A percentile compares a stretch with the other conserved stretches of the same genome.
phyloP scores from a whole-genome alignment of 2,888 invertebrate genomes.

The Smittia sp. region DNA sequence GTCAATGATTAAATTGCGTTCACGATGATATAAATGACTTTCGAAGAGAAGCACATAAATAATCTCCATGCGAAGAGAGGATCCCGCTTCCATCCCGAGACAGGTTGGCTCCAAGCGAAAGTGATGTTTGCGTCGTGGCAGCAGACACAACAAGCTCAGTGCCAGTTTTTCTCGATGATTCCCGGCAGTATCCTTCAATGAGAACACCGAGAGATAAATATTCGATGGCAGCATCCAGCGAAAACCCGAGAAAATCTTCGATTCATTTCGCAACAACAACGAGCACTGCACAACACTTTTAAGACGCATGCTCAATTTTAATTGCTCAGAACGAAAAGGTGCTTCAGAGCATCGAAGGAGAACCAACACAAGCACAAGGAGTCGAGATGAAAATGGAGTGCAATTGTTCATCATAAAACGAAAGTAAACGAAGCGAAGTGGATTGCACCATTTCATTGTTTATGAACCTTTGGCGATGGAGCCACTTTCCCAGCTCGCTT shows the following conservation, averaged over 20 bases:
- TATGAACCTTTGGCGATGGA: slow-evolving; percentile 14
- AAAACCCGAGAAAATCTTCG: not conserved
- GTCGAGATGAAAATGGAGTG: slow-evolving; percentile 21
- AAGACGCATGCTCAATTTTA: slow-evolving; percentile 33
- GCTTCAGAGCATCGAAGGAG: not conserved
- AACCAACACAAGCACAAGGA: not conserved
- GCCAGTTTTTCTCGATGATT: no score
- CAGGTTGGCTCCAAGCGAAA: no score
- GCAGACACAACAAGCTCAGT: no score
- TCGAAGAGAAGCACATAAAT: slow-evolving; percentile 5
- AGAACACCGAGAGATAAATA: not conserved
- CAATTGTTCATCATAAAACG: slow-evolving; percentile 26
- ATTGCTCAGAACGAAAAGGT: not conserved
- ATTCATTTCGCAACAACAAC: not conserved
- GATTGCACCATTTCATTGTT: slow-evolving; percentile 24
- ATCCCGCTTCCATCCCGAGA: not conserved
- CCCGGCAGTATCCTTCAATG: not conserved
- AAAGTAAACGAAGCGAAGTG: slow-evolving; percentile 24
- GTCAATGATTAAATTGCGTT: slow-evolving; percentile 29
- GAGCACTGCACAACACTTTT: slow-evolving; percentile 5
- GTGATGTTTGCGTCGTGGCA: no score
- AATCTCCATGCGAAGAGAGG: slow-evolving; percentile 11
- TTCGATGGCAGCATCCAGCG: not conserved
- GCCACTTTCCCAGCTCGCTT: slow-evolving; percentile 15
- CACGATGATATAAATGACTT: slow-evolving; percentile 22